Percentiles rank a stretch among this genome's conserved stretches.
Conservation (phyloP, 2,113 vertebrate genomes). For the Mionectes macconnelli region DNA sequence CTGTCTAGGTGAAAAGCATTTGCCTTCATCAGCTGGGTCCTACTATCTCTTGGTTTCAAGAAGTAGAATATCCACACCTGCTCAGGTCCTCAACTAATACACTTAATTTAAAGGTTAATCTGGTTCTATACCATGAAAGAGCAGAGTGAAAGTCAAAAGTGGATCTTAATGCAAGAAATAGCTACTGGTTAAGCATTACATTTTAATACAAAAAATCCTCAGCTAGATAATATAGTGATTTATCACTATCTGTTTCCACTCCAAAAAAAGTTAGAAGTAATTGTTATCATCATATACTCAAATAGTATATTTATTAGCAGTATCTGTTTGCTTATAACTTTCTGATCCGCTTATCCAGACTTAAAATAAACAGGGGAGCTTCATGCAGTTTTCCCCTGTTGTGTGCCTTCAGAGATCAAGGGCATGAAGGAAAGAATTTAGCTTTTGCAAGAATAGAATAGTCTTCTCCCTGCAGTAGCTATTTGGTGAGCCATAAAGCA, state of each 20-base stretch:
- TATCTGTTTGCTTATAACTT: not conserved
- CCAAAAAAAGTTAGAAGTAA: not conserved
- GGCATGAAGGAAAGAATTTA: not conserved
- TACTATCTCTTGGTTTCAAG: not conserved
- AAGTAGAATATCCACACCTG: not conserved
- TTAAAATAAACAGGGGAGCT: not conserved
- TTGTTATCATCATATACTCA: not conserved
- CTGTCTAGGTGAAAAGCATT: not conserved
- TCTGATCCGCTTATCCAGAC: not conserved
- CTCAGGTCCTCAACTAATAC: not conserved
- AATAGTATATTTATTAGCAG: not conserved
- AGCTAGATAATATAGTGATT: not conserved
- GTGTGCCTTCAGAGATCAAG: not conserved
- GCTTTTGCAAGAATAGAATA: not conserved
- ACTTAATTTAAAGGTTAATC: not conserved
- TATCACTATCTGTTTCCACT: not conserved
- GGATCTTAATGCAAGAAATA: not conserved
- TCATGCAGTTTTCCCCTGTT: not conserved
- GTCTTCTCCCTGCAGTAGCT: not conserved
- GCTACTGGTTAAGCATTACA: not conserved
- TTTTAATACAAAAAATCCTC: not conserved
- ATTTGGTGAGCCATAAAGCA: not conserved
- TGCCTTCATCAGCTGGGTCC: not conserved
- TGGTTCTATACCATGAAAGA: not conserved
- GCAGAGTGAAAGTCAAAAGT: not conserved